These are phyloP conservation scores for Notothenia rossii DNA, from an alignment of 2,113 vertebrate species.

Conservation along the genomic window DNA sequence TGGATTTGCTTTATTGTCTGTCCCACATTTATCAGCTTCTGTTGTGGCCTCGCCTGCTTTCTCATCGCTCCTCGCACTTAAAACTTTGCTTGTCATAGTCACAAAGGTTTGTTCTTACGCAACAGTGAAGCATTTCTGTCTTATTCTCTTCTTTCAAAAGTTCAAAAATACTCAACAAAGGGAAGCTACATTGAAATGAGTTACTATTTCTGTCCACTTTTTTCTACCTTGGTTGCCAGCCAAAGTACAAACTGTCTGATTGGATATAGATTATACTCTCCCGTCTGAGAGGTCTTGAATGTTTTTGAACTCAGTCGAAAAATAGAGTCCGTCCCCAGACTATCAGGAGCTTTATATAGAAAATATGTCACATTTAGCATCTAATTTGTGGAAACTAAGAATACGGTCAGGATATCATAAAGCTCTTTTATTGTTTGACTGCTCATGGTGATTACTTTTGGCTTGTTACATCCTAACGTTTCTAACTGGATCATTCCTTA, in stretches of 20 bases:
- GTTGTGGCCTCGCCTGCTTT: constrained; percentile 2
- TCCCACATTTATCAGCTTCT: constrained; percentile 10
- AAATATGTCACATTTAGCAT: background rate
- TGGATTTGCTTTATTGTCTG: background rate
- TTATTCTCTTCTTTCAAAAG: constrained; percentile 34
- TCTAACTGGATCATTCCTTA: background rate
- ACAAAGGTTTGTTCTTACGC: constrained; percentile 36
- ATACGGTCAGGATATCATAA: background rate
- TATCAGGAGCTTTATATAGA: background rate
- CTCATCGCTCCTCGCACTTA: constrained; percentile 17
- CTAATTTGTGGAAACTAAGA: background rate
- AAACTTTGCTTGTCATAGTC: constrained; percentile 30
- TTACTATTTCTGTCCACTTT: constrained; percentile 70
- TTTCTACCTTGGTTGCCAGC: constrained; percentile 53
- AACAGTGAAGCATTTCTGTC: background rate
- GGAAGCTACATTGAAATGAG: constrained; percentile 35
- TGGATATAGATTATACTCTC: constrained; percentile 65
- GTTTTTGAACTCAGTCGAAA: constrained; percentile 1
- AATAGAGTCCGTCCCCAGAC: background rate
- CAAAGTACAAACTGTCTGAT: constrained; percentile 61
- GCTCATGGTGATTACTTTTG: background rate
- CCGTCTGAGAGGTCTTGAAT: constrained; percentile 32
- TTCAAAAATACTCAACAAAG: constrained; percentile 54
- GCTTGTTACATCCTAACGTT: background rate
- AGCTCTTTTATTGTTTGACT: background rate